Evolutionary conservation across 2,888 invertebrate species (phyloP).

Genomic region (Leptinotarsa juncta): DNA sequence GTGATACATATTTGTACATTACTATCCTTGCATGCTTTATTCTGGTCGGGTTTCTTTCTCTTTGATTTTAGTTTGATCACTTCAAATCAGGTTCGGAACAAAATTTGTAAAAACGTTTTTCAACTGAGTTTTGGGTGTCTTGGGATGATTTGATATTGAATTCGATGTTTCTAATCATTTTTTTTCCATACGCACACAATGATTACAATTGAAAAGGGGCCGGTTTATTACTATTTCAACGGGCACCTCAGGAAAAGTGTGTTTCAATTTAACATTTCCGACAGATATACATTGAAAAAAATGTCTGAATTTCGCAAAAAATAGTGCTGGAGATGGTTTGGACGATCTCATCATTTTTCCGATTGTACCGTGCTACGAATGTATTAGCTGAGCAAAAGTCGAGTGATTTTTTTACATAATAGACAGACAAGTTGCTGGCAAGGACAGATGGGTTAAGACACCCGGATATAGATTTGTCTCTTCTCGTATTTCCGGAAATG

Average conservation of each 20-base stretch:
- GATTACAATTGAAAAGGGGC: no score
- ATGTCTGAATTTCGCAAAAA: not conserved
- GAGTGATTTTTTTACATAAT: conserved; percentile 43
- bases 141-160: no score
- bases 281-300: no score
- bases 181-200: no score
- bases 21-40: conserved; percentile 9
- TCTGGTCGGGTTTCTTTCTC: not conserved
- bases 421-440: conserved; percentile 44
- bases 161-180: no score
- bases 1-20: not conserved
- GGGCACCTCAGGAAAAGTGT: no score
- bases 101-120: not conserved
- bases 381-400: conserved; percentile 12
- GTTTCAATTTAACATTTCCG: no score
- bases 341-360: not conserved
- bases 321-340: not conserved
- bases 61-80: conserved; percentile 20
- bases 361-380: conserved; percentile 27
- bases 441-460: conserved; percentile 49
- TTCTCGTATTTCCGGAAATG: conserved; percentile 44
- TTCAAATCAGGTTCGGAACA: conserved; percentile 4
- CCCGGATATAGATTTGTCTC: conserved; percentile 48
- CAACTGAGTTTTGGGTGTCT: no score
- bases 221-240: no score